These are phyloP conservation scores for Thalpophila matura DNA, from an alignment of 2,888 invertebrate genomes.

Conservation along the genomic window DNA sequence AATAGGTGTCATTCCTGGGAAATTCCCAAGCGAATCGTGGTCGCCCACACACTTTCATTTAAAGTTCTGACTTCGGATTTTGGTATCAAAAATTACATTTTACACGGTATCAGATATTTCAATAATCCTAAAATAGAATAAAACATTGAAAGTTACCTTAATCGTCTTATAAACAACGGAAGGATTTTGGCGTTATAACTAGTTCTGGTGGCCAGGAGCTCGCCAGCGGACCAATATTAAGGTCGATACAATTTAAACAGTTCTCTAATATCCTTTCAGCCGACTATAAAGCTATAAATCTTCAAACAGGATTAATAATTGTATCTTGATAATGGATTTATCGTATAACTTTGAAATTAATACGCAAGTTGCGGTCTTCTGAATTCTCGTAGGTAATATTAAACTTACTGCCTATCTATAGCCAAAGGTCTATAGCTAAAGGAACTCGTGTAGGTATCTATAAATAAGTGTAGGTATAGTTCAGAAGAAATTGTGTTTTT, in stretches of 20 bases:
- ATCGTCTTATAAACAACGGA: constrained; percentile 12
- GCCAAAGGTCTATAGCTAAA: too few species aligned
- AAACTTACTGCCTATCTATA: too few species aligned
- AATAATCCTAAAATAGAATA: neutral
- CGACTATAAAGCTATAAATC: constrained; percentile 23
- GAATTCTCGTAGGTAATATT: too few species aligned
- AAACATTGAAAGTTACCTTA: constrained; percentile 8
- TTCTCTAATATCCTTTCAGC: constrained; percentile 11
- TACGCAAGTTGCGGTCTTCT: neutral
- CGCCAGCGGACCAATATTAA: constrained; percentile 12
- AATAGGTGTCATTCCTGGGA: too few species aligned
- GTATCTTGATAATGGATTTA: constrained; percentile 7
- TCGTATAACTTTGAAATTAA: constrained; percentile 11
- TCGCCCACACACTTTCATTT: too few species aligned
- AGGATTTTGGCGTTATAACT: constrained; percentile 36
- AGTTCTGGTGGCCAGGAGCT: constrained; percentile 5
- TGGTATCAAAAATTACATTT: neutral
- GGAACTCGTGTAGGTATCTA: too few species aligned
- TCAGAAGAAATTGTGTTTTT: too few species aligned
- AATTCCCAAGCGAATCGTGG: too few species aligned
- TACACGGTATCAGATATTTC: neutral
- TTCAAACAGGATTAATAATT: constrained; percentile 17
- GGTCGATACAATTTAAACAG: constrained; percentile 32
- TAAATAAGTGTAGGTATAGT: too few species aligned
- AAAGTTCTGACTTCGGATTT: neutral